Evolutionary conservation across 2,113 vertebrate species (phyloP).

Genomic region (Hyperopisus bebe): DNA sequence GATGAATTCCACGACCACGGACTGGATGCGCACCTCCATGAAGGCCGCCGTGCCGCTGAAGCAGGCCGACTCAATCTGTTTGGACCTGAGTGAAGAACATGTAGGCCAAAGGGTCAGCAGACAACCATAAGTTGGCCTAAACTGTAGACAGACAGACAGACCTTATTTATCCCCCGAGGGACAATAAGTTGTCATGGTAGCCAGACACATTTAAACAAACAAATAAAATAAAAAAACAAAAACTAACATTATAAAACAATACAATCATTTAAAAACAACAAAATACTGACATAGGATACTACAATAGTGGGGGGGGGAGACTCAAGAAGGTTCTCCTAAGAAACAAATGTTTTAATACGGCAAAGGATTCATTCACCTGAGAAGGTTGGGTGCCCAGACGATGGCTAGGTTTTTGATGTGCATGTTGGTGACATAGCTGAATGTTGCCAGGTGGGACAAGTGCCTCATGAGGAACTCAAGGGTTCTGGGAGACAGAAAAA

Average conservation of each 20-base stretch:
- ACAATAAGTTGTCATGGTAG: no score
- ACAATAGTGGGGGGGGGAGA: background rate
- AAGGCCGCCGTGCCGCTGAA: conserved; percentile 97
- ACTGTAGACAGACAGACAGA: background rate
- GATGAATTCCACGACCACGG: conserved; percentile 95
- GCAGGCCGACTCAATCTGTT: conserved; percentile 94
- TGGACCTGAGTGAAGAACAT: conserved; percentile 64
- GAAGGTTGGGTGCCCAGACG: conserved; percentile 94
- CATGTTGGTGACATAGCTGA: conserved; percentile 96
- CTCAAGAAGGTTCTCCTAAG: background rate
- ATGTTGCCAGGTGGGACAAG: conserved; percentile 84
- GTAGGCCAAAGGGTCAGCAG: background rate
- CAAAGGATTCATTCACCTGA: conserved; percentile 64
- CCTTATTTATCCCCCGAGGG: no score
- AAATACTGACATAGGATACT: background rate
- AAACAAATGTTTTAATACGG: background rate
- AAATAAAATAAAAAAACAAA: background rate
- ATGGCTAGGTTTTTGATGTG: conserved; percentile 96
- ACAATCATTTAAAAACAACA: background rate
- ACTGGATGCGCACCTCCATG: conserved; percentile 98
- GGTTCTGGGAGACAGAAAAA: conserved; percentile 66
- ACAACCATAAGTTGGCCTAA: background rate
- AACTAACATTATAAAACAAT: background rate
- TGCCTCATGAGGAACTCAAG: conserved; percentile 98
- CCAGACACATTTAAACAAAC: background rate